Conservation (phyloP, 2,888 invertebrate genomes). For the Heteromurus nitidus region DNA sequence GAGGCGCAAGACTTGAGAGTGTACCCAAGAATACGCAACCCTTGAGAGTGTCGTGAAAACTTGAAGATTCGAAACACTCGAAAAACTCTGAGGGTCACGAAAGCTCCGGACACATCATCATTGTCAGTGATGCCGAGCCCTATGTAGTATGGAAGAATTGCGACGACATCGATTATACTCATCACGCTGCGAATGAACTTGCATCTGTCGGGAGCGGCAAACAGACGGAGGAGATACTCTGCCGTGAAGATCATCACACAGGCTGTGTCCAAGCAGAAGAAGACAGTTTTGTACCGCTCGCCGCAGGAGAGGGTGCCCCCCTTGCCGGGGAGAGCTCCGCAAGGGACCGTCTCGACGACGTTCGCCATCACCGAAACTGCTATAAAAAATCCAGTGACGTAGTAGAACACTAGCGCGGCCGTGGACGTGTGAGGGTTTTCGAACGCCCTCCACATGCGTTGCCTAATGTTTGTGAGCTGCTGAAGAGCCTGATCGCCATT, state of each 20-base stretch:
- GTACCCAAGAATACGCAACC: conserved; percentile 98
- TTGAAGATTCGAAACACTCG: conserved; percentile 99
- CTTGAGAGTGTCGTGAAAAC: conserved; percentile 99
- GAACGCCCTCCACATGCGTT: conserved; percentile 99
- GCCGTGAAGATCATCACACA: conserved; percentile 99
- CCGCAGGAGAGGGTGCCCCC: conserved; percentile 95
- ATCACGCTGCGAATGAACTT: conserved; percentile 98
- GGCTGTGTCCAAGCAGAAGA: conserved; percentile 99
- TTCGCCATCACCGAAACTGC: conserved; percentile 99
- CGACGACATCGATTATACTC: conserved; percentile 99
- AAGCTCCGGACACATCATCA: conserved; percentile 98
- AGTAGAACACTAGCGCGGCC: conserved; percentile 99
- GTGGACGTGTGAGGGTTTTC: conserved; percentile 99
- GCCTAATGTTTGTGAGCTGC: conserved; percentile 90
- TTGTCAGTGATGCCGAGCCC: conserved; percentile 98
- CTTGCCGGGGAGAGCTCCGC: conserved; percentile 90
- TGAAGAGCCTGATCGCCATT: conserved; percentile 92
- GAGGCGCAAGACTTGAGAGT: conserved; percentile 99
- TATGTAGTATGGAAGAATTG: conserved; percentile 99
- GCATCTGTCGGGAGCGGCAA: conserved; percentile 98
- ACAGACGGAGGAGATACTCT: conserved; percentile 94
- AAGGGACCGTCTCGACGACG: conserved; percentile 97
- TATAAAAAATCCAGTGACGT: conserved; percentile 99
- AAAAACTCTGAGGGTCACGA: conserved; percentile 98
- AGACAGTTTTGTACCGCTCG: conserved; percentile 97